Base-by-base conservation (phyloP, 30 jellyfish, hydroid and myxozoan genomes). In the Sanderia malayensis region DNA sequence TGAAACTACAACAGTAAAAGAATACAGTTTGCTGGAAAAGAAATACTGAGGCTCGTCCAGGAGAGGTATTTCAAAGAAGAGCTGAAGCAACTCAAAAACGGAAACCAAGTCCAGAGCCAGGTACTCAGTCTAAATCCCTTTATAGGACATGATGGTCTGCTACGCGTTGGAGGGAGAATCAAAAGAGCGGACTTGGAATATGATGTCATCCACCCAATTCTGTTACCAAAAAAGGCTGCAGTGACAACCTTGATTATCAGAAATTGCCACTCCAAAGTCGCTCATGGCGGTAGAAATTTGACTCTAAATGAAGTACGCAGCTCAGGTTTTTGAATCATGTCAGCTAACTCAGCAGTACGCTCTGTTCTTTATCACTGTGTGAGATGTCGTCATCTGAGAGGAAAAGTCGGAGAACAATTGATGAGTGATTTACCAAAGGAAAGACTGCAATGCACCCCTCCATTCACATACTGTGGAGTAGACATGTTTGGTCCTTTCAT, bases 341-440 rank as follows among this genome's bases (percentile, higher is more conserved):
- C 26, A 20, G 68, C 31, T 19, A 57, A 19, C 31, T 57, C 68
- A 20, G 31, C 31, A n/a, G 68, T 57, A n/a, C 68, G 68, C 31
- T 24, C 26, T 19, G 22, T 57, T 57, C 68, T 57, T 19, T 24
- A 57, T 57, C 68, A 57, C 26, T 57, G 68, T 57, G 68, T 57
- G 31, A 57, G 11, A 63, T 63, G 75, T 63, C 57, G 75, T 21
- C 29, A n/a, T 20, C 59, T 63, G 75, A 63, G 75, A 0, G 75
- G 75, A 30, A 25, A 0, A 67, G 28, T 27, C 18, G 28, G 25
- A 4, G 70, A 32, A 11, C 79, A 31, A n/a, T 20, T 20, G 79
- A 67, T 67, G 79, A 21, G 70, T 18, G 79, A 67, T 67, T 59
- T 73, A 58, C 82, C 86, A 25, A 29, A 55, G 52, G 67, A 17